These are phyloP conservation scores for Psittacula derbiana DNA, from an alignment of 2,797 vertebrate genomes.

Conservation along the genomic window DNA sequence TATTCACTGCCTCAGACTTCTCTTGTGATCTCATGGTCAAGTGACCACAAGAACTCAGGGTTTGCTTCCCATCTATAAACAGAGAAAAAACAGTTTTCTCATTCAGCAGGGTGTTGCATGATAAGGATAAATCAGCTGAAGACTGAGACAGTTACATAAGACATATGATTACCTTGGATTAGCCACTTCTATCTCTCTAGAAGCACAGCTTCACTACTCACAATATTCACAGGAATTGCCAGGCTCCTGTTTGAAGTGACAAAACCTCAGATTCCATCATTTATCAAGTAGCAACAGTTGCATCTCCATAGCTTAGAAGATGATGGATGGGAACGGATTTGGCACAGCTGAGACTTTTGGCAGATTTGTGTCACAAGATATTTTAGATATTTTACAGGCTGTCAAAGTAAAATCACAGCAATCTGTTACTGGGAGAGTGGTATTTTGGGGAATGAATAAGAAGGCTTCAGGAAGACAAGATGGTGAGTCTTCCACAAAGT, in stretches of 20 bases:
- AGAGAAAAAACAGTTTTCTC: background rate
- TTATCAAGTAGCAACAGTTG: background rate
- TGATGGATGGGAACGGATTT: background rate
- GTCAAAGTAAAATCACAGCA: background rate
- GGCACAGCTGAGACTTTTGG: background rate
- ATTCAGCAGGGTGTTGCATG: background rate
- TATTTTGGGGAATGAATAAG: background rate
- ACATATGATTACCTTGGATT: background rate
- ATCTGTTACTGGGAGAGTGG: background rate
- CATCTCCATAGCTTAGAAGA: background rate
- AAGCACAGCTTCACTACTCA: background rate
- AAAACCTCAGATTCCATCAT: background rate
- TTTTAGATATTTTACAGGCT: slow-evolving; percentile 16
- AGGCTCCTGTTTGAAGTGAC: background rate
- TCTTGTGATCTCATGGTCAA: background rate
- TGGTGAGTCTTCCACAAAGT: background rate
- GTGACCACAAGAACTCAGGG: slow-evolving; percentile 7
- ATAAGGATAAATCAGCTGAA: background rate
- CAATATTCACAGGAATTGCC: background rate
- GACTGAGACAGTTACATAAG: background rate
- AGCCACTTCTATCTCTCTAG: background rate
- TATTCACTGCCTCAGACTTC: background rate
- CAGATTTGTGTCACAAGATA: background rate
- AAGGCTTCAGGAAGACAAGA: background rate
- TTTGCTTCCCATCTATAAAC: slow-evolving; percentile 16